phyloP scores from a whole-genome alignment of 2,113 vertebrate species.

The Eptesicus fuscus region DNA sequence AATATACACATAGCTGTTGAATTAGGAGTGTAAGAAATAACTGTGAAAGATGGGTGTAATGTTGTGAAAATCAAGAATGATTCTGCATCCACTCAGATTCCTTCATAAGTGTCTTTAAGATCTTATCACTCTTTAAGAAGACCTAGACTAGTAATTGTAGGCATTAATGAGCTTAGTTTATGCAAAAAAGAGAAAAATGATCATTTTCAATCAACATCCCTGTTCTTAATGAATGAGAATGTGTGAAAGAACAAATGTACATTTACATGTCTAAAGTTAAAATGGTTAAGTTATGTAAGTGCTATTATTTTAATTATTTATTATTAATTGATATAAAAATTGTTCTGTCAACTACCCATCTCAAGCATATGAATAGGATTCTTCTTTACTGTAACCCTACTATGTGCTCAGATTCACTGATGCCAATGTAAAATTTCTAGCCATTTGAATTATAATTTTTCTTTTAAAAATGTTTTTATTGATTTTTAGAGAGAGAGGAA shows the following conservation, averaged over 20 bases:
- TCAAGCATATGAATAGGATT: not conserved
- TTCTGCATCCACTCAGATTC: not conserved
- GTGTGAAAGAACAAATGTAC: not conserved
- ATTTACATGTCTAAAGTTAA: not conserved
- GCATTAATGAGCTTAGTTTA: not conserved
- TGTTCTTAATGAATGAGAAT: not conserved
- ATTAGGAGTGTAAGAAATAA: not conserved
- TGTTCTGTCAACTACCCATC: not conserved
- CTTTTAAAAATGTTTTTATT: not conserved
- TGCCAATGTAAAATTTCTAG: not conserved
- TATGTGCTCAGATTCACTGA: not conserved
- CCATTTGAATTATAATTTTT: slow-evolving; percentile 9
- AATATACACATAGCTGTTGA: not conserved
- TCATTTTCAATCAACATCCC: not conserved
- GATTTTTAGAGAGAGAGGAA: no score
- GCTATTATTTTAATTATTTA: not conserved
- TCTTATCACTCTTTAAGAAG: not conserved
- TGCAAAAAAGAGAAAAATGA: not conserved
- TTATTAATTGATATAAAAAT: not conserved
- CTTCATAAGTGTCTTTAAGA: not conserved
- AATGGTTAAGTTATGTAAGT: not conserved
- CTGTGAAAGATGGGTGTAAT: not conserved
- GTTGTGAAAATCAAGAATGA: not conserved
- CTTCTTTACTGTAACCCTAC: not conserved
- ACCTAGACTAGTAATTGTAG: not conserved